These are phyloP conservation scores for Epinephelus malabaricus DNA, from an alignment of 2,797 vertebrate genomes.

Conservation along the genomic window DNA sequence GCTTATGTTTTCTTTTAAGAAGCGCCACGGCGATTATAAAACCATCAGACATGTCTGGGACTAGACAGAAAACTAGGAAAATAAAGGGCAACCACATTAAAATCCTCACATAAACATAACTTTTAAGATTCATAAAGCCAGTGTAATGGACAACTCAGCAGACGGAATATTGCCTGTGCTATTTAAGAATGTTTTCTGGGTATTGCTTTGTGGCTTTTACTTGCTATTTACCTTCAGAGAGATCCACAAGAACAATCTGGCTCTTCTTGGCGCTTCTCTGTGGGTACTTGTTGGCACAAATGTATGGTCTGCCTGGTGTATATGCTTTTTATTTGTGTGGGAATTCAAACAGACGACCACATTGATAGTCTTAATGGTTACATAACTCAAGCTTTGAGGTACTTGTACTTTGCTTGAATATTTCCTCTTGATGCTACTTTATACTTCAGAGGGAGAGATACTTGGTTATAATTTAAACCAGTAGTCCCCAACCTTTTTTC, in stretches of 20 bases:
- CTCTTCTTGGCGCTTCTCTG: background rate
- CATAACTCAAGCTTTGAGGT: background rate
- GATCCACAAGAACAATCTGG: background rate
- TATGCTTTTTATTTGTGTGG: background rate
- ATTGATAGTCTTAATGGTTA: background rate
- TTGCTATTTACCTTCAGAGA: background rate
- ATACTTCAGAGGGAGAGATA: background rate
- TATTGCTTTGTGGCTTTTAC: slow-evolving; percentile 1
- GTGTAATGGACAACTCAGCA: background rate
- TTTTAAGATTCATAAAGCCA: background rate
- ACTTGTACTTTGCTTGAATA: background rate
- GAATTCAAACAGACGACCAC: background rate
- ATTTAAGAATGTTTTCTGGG: background rate
- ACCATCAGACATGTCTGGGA: slow-evolving; percentile 1
- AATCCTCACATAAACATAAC: background rate
- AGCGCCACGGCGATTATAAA: background rate
- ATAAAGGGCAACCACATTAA: slow-evolving; percentile 4
- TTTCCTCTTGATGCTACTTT: background rate
- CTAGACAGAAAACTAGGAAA: background rate
- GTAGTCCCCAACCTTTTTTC: background rate
- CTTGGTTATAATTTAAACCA: background rate
- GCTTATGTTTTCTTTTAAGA: slow-evolving; percentile 1
- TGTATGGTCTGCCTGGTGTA: slow-evolving; percentile 1
- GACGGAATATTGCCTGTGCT: background rate
- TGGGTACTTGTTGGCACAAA: background rate